Percentiles rank a stretch among this genome's conserved stretches.
These are phyloP conservation scores for Drosophila tsacasi DNA, from an alignment of 1,140 invertebrate genomes.

Conservation along the genomic window DNA sequence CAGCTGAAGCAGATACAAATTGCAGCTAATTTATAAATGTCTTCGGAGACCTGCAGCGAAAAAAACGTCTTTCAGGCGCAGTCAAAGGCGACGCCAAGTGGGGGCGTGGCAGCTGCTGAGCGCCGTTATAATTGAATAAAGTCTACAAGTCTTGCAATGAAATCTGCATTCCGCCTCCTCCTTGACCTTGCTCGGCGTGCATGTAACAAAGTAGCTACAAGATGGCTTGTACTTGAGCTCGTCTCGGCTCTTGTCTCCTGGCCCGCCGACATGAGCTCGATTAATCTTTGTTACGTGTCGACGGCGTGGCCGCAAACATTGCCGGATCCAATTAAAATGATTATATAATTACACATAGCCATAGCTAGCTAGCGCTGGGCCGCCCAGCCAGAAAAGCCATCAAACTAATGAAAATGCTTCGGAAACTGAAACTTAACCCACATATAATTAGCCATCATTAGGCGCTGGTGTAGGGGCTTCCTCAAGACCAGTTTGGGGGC, in stretches of 20 bases:
- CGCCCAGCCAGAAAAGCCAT: constrained; percentile 44
- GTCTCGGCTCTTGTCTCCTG: constrained; percentile 20
- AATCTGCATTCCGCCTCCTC: constrained; percentile 35
- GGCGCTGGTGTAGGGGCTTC: constrained; percentile 32
- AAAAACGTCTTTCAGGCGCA: constrained; percentile 8
- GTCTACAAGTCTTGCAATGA: background rate
- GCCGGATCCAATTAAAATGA: constrained; percentile 73
- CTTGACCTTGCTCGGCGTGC: constrained; percentile 30
- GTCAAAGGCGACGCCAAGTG: constrained; percentile 2
- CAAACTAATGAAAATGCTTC: constrained; percentile 70
- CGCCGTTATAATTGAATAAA: constrained; percentile 29
- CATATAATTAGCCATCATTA: constrained; percentile 78
- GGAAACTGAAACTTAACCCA: constrained; percentile 64
- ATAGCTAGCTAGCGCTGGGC: constrained; percentile 6
- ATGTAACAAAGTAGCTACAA: constrained; percentile 24
- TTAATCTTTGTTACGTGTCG: constrained; percentile 70
- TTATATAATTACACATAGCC: constrained; percentile 67
- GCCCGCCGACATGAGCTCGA: constrained; percentile 52
- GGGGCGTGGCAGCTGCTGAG: constrained; percentile 19
- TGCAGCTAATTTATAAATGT: constrained; percentile 67
- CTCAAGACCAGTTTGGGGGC: constrained; percentile 31
- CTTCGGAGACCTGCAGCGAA: constrained; percentile 25
- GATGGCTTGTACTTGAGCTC: constrained; percentile 14
- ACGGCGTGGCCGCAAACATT: constrained; percentile 39
- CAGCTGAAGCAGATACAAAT: constrained; percentile 63